A percentile compares a stretch with the other conserved stretches of the same genome.
Conservation (phyloP, 2,797 vertebrate genomes). For the Fratercula arctica region DNA sequence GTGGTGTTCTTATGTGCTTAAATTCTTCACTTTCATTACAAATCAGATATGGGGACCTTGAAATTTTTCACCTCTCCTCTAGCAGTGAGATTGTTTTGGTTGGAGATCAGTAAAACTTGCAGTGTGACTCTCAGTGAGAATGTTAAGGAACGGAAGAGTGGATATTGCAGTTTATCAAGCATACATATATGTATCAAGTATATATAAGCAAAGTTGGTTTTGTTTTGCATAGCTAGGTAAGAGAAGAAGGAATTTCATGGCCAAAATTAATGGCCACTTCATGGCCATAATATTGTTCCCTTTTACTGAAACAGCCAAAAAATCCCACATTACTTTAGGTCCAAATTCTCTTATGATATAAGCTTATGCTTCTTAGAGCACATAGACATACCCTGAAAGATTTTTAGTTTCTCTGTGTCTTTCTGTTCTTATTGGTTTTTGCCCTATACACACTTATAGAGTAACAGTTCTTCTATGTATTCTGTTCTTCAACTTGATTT, state of each 20-base stretch:
- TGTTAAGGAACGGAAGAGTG: not conserved
- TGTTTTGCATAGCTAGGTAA: not conserved
- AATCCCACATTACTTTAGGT: not conserved
- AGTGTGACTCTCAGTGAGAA: not conserved
- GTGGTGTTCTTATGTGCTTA: not conserved
- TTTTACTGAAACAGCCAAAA: not conserved
- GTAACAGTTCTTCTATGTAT: rapidly evolving
- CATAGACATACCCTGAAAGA: not conserved
- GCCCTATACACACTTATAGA: not conserved
- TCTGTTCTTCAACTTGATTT: not conserved
- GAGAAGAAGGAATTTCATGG: not conserved
- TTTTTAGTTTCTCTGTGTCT: not conserved
- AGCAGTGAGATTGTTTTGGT: not conserved
- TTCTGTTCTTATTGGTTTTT: not conserved
- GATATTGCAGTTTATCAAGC: not conserved
- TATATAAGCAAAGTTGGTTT: not conserved
- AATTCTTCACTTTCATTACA: not conserved
- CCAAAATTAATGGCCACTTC: not conserved
- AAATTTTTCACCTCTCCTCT: not conserved
- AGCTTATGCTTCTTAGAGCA: not conserved
- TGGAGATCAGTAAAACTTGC: not conserved
- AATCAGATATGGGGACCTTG: not conserved
- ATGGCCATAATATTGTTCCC: not conserved
- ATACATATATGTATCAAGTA: no score
- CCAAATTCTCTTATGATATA: not conserved